A percentile compares a stretch with the other conserved stretches of the same genome.
phyloP scores from a whole-genome alignment of 2,113 vertebrate species.

The Orycteropus afer region DNA sequence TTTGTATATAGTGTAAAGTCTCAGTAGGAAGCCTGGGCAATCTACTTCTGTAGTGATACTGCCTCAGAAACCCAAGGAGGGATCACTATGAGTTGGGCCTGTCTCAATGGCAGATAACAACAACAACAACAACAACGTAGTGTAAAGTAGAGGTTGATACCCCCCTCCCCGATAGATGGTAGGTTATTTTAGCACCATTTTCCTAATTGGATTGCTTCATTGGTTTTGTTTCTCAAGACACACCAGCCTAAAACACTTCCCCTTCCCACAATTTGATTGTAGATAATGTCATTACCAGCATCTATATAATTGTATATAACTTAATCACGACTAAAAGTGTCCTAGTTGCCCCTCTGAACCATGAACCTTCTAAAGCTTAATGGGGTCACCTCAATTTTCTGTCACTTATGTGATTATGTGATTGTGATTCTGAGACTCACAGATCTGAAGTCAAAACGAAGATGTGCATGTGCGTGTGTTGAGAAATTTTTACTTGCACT shows the following conservation, averaged over 20 bases:
- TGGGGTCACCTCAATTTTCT: not conserved
- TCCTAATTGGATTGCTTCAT: not conserved
- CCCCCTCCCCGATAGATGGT: not conserved
- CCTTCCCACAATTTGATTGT: not conserved
- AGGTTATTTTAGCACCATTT: not conserved
- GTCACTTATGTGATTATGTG: not conserved
- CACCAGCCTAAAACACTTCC: not conserved
- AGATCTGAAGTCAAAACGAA: not conserved
- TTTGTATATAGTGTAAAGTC: not conserved
- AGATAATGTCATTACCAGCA: not conserved
- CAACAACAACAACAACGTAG: no score
- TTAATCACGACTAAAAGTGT: slow-evolving; percentile 2
- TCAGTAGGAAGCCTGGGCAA: no score
- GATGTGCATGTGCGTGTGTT: not conserved
- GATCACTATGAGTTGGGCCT: no score
- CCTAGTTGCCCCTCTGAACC: not conserved
- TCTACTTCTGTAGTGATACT: no score
- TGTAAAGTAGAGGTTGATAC: not conserved
- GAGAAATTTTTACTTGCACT: not conserved
- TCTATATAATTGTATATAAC: not conserved
- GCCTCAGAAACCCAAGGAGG: no score
- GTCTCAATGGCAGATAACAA: no score
- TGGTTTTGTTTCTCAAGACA: not conserved
- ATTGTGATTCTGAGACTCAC: not conserved
- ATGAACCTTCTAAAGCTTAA: not conserved